Conservation (phyloP, 2,113 vertebrate species). For the Nannospalax galili region DNA sequence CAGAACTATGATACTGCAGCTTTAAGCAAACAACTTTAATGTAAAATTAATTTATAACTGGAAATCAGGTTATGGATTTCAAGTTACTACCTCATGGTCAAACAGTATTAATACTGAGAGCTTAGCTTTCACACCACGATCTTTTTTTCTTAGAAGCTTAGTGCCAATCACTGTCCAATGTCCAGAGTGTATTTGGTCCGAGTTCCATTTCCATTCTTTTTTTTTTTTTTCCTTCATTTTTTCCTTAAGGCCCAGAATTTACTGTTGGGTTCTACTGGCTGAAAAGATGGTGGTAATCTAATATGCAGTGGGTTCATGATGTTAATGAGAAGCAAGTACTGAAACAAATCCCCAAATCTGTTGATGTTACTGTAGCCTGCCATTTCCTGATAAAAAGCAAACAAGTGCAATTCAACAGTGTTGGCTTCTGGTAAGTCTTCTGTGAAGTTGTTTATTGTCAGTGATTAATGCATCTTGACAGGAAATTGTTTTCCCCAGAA, state of each 20-base stretch:
- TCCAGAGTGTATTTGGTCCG: background rate
- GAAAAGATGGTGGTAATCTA: conserved; percentile 46
- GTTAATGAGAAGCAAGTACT: background rate
- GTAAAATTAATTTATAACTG: background rate
- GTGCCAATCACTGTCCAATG: background rate
- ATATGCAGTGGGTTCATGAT: conserved; percentile 13
- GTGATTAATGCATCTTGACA: conserved; percentile 50
- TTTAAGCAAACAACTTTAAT: background rate
- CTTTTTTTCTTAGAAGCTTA: conserved; percentile 15
- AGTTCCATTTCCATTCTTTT: conserved; percentile 33
- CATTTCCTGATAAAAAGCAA: conserved; percentile 62
- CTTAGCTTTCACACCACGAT: background rate
- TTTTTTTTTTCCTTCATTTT: background rate
- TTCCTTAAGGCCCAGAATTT: conserved; percentile 54
- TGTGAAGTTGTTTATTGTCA: conserved; percentile 42
- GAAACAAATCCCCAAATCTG: conserved; percentile 56
- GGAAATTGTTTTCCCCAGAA: conserved; percentile 45
- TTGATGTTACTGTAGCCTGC: conserved; percentile 49
- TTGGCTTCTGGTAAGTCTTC: background rate
- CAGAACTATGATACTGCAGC: conserved; percentile 4
- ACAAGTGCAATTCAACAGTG: conserved; percentile 48
- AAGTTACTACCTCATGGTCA: background rate
- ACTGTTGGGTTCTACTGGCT: background rate
- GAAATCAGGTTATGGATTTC: background rate
- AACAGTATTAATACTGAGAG: background rate